Evolutionary conservation across 2,113 vertebrate genomes (phyloP).

Genomic region (Sphyrna mokarran): DNA sequence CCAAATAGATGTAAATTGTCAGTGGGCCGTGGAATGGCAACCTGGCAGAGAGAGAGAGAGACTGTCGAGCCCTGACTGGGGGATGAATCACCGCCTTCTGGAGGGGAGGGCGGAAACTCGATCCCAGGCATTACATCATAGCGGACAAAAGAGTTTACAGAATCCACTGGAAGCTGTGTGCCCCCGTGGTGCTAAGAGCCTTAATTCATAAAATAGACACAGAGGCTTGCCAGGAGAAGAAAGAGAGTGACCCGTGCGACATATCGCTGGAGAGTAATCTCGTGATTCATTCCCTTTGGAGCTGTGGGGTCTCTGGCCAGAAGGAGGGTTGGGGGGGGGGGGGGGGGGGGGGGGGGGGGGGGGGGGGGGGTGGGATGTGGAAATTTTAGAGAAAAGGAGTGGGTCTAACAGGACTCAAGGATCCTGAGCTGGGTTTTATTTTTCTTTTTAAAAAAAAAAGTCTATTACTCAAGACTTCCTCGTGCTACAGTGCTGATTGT

Average conservation of each 20-base stretch:
- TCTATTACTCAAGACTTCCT: not conserved
- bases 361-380: not conserved
- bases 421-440: not conserved
- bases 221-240: not conserved
- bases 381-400: not conserved
- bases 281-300: not conserved
- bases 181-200: not conserved
- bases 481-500: not conserved
- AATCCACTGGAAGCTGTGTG: not conserved
- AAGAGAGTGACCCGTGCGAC: not conserved
- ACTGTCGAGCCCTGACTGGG: not conserved
- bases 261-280: not conserved
- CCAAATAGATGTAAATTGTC: not conserved
- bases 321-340: too few relatives aligned
- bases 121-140: not conserved
- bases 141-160: not conserved
- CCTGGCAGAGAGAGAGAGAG: not conserved
- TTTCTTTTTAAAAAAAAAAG: too few relatives aligned
- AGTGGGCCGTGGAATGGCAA: too few relatives aligned
- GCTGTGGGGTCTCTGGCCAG: not conserved
- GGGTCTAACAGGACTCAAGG: not conserved
- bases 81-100: not conserved
- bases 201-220: constrained; percentile 26
- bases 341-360: too few relatives aligned
- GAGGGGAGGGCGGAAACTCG: not conserved